Evolutionary conservation across 2,113 vertebrate genomes (phyloP), one percentile per base, ranked within the genome.

Genomic region (Hyaena hyaena): DNA sequence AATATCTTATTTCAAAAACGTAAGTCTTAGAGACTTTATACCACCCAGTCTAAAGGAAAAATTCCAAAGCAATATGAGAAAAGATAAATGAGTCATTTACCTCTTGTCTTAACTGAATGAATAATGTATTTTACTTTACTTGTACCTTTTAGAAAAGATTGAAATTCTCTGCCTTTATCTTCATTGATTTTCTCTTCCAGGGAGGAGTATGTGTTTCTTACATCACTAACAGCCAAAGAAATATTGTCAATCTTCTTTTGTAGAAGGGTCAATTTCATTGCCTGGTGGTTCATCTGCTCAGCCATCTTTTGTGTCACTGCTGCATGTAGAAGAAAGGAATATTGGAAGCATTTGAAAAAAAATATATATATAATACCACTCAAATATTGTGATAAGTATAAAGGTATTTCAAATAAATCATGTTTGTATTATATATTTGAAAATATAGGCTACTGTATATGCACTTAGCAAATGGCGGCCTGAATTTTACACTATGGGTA

Each of bases 111-210:
- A 83, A 90, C 2, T 63, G 26, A 95, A 80, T 85, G 39, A 98
- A 74, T 97, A 96, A 98, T 98, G 98, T 86, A 95, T 93, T 98
- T 96, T 98, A 95, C 97, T 98, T 97, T 98, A 97, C 95, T 95
- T 98, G 98, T 98, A 99, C 99, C 99, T 99, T 99, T 99, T 82
- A 99, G 98, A 97, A 99, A 97, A 95, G 98, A 97, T 69, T 98
- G 98, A 71, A 98, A 96, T 94, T 98, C 98, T 82, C 79, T 98
- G 86, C 94, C 97, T 97, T 99, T 98, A 96, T 99, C 98, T 97
- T 99, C 98, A 98, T 97, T 98, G 93, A 99, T 98, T 98, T 99
- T 99, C 88, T 88, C 97, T 98, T 99, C 98, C 66, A 99, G 97
- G 93, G 99, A 99, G 93, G 97, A 98, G 74, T 98, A 97, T 2